phyloP scores from a whole-genome alignment of 2,113 vertebrate genomes.

The Serinus canaria region DNA sequence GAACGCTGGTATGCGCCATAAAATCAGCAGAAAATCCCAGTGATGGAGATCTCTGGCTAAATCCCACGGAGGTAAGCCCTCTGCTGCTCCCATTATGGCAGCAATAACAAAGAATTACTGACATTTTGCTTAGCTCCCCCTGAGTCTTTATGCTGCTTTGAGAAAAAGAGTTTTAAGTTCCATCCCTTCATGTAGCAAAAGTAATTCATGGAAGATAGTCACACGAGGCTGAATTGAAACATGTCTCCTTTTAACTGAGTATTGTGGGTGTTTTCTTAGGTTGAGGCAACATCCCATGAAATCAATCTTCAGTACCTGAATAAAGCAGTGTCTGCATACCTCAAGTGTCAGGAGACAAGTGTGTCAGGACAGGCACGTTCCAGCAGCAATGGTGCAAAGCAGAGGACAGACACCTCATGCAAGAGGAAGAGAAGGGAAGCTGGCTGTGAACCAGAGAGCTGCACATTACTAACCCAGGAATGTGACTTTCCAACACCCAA shows the following conservation, averaged over 20 bases:
- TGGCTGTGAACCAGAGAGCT: not conserved
- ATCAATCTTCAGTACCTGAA: slow-evolving; percentile 88
- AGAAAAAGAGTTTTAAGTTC: not conserved
- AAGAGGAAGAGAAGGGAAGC: slow-evolving; percentile 63
- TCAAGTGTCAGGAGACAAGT: slow-evolving; percentile 31
- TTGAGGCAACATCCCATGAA: slow-evolving; percentile 79
- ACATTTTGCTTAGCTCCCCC: slow-evolving; percentile 15
- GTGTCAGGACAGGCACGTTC: not conserved
- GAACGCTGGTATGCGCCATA: slow-evolving; percentile 83
- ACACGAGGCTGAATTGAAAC: not conserved
- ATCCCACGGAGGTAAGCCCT: slow-evolving; percentile 89
- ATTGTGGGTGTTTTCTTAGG: slow-evolving; percentile 70
- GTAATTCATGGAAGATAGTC: not conserved
- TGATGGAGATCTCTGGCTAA: slow-evolving; percentile 83
- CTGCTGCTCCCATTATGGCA: not conserved
- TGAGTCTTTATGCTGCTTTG: not conserved
- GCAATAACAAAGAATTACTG: slow-evolving; percentile 6
- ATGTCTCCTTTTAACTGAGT: not conserved
- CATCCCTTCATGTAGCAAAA: not conserved
- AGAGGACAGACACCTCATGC: rapidly evolving
- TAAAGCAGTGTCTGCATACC: slow-evolving; percentile 76
- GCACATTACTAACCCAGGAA: not conserved
- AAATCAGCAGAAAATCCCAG: slow-evolving; percentile 77
- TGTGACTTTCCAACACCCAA: not conserved
- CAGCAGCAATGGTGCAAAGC: not conserved